A percentile compares a stretch with the other conserved stretches of the same genome.
Conservation (phyloP, 2,888 invertebrate species). For the Lampropteryx suffumata region DNA sequence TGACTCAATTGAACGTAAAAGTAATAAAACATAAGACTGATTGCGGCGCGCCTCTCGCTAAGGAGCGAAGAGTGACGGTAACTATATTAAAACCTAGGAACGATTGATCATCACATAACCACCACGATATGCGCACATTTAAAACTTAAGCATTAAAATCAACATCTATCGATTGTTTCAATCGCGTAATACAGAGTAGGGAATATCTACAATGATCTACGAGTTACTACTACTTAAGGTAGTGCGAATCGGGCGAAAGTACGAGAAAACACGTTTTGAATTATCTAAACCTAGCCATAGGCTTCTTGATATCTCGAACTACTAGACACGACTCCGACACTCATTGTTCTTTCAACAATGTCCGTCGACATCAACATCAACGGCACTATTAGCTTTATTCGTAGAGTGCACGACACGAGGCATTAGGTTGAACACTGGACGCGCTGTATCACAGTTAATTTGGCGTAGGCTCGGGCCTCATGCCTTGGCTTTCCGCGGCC, state of each 20-base stretch:
- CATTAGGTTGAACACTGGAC: conserved; percentile 73
- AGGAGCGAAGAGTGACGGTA: conserved; percentile 55
- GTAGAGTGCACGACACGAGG: conserved; percentile 54
- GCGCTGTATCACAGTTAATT: conserved; percentile 77
- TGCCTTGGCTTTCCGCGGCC: conserved; percentile 80
- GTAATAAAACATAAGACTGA: conserved; percentile 68
- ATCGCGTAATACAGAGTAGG: conserved; percentile 38
- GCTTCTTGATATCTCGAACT: conserved; percentile 46
- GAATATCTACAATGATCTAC: conserved; percentile 41
- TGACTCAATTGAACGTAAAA: conserved; percentile 59
- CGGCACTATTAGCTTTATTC: conserved; percentile 57
- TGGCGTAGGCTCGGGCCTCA: conserved; percentile 49
- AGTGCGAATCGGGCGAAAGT: conserved; percentile 48
- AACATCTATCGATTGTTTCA: conserved; percentile 48
- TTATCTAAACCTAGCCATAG: conserved; percentile 53
- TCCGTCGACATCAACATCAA: conserved; percentile 71
- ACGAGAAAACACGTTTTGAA: conserved; percentile 61
- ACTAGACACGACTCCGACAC: conserved; percentile 54
- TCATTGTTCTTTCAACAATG: conserved; percentile 49
- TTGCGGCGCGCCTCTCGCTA: conserved; percentile 54
- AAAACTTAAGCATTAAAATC: conserved; percentile 66
- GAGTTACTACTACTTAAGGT: conserved; percentile 38
- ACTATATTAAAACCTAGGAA: conserved; percentile 67
- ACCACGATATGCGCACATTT: conserved; percentile 74
- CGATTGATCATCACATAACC: conserved; percentile 71